A percentile compares a stretch with the other conserved stretches of the same genome.
phyloP scores from a whole-genome alignment of 2,888 invertebrate species.

The Aleiodes leptofemur region DNA sequence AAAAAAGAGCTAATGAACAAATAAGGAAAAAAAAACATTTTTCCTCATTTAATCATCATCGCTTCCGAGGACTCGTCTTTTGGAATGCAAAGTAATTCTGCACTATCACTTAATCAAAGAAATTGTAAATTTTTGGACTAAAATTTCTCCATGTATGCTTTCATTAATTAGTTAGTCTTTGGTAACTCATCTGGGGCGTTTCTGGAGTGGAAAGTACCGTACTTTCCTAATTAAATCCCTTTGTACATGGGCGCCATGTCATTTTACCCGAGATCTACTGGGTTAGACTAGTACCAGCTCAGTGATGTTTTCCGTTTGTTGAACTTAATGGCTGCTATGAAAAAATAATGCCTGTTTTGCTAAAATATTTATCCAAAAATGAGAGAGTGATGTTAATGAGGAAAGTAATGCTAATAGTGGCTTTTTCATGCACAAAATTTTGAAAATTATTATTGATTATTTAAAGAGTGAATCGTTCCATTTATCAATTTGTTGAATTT shows the following conservation, averaged over 20 bases:
- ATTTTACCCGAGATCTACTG: slow-evolving; percentile 4
- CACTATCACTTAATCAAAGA: neutral
- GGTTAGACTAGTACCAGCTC: neutral
- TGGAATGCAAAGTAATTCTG: no score
- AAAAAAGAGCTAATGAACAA: no score
- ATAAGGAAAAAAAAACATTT: neutral
- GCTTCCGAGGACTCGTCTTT: neutral
- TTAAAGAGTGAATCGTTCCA: no score
- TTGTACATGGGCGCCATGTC: slow-evolving; percentile 43
- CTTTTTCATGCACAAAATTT: no score
- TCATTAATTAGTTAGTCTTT: slow-evolving; percentile 27
- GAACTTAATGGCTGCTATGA: neutral
- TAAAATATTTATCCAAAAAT: no score
- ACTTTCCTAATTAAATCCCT: slow-evolving; percentile 55
- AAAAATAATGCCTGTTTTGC: neutral
- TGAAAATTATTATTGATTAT: no score
- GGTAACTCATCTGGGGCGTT: slow-evolving; percentile 37
- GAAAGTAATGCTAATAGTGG: no score
- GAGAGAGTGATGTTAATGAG: no score
- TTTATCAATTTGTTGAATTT: no score
- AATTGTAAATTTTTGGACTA: neutral
- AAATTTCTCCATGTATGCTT: neutral
- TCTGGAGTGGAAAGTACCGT: slow-evolving; percentile 48
- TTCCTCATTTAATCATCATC: neutral
- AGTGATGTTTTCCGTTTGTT: slow-evolving; percentile 12